A percentile compares a stretch with the other conserved stretches of the same genome.
Conservation (phyloP, 2,888 invertebrate species). For the Lysandra bellargus region DNA sequence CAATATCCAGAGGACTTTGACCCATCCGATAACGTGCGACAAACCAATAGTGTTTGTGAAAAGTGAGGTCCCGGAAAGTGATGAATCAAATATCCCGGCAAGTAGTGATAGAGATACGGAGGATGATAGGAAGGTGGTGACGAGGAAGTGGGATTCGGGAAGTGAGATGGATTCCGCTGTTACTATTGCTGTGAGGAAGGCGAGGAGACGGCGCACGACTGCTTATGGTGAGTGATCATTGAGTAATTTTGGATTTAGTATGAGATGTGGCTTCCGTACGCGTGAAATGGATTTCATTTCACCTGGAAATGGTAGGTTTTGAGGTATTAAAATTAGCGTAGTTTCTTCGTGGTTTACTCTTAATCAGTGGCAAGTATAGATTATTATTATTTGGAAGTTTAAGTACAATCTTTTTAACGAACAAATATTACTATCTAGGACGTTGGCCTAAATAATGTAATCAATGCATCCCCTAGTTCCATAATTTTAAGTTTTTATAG, state of each 20-base stretch:
- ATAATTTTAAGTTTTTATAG: too few species aligned
- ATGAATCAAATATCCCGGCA: constrained; percentile 72
- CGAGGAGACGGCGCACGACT: constrained; percentile 79
- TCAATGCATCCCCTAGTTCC: too few species aligned
- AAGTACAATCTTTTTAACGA: too few species aligned
- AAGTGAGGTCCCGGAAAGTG: constrained; percentile 57
- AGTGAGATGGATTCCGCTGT: constrained; percentile 82
- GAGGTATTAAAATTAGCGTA: too few species aligned
- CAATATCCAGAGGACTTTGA: constrained; percentile 74
- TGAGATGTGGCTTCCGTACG: too few species aligned
- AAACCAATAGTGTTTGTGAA: constrained; percentile 50
- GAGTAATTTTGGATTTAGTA: neutral
- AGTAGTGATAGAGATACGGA: constrained; percentile 77
- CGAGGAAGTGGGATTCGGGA: constrained; percentile 71
- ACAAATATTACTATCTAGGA: too few species aligned
- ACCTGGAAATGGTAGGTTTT: too few species aligned
- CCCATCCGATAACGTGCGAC: constrained; percentile 61
- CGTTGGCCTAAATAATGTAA: too few species aligned
- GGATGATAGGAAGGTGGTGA: constrained; percentile 63
- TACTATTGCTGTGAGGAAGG: constrained; percentile 83
- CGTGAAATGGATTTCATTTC: too few species aligned
- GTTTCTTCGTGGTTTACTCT: too few species aligned
- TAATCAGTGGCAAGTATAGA: too few species aligned
- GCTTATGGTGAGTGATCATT: constrained; percentile 61
- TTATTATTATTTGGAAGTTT: too few species aligned